phyloP scores from a whole-genome alignment of 2,797 vertebrate genomes.

The Pangasius mekongensis region DNA sequence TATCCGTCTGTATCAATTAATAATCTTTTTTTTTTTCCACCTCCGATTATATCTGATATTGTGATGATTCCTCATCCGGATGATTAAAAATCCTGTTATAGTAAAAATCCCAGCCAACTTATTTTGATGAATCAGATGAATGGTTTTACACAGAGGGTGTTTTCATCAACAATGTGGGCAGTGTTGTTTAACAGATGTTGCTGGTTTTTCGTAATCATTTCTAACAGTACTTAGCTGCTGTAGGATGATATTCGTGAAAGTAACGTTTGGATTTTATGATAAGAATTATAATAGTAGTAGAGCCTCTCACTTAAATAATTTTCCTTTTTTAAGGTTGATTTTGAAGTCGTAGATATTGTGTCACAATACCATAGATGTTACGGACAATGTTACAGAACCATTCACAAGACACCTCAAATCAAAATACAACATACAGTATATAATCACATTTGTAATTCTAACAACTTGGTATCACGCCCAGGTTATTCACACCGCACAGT shows the following conservation, averaged over 20 bases:
- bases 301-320: neutral
- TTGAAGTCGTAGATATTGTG: neutral
- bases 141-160: conserved; percentile 12
- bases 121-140: conserved; percentile 15
- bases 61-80: neutral
- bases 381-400: conserved; percentile 13
- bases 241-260: conserved; percentile 4
- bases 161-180: conserved; percentile 25
- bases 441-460: conserved; percentile 23
- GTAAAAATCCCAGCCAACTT: conserved; percentile 4
- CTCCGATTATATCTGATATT: neutral
- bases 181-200: conserved; percentile 17
- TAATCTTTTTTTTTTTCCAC: neutral
- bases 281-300: neutral
- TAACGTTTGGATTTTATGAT: neutral
- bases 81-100: conserved; percentile 18
- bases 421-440: conserved; percentile 5
- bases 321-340: neutral
- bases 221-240: conserved; percentile 26
- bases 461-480: neutral
- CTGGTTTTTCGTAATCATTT: conserved; percentile 37
- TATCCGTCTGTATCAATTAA: neutral
- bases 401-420: conserved; percentile 27
- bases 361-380: conserved; percentile 15
- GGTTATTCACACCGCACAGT: conserved; percentile 23